Percentiles rank a stretch among this genome's conserved stretches.
Conservation (phyloP, 2,797 vertebrate species). For the Helicolenus hilgendorfi region DNA sequence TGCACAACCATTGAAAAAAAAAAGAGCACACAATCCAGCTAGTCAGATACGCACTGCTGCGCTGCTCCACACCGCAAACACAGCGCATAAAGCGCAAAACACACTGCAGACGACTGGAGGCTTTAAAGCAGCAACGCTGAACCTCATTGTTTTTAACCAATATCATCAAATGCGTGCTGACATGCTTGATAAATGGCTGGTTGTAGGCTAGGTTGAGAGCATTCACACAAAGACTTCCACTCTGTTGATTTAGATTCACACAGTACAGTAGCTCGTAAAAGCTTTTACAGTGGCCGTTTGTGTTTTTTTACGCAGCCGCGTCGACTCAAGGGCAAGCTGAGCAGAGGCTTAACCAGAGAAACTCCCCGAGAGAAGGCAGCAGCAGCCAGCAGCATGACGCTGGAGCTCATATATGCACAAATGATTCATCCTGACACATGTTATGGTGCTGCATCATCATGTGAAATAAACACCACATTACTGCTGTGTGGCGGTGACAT, state of each 20-base stretch:
- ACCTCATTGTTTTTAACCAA: background rate
- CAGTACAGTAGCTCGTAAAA: background rate
- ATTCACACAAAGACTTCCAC: background rate
- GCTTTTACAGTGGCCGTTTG: background rate
- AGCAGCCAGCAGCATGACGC: background rate
- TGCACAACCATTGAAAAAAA: background rate
- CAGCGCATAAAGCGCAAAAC: background rate
- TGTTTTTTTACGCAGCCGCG: conserved; percentile 23
- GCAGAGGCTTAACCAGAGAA: conserved; percentile 46
- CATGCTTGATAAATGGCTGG: background rate
- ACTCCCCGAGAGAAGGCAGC: background rate
- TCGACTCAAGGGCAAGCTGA: conserved; percentile 78
- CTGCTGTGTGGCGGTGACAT: conserved; percentile 53
- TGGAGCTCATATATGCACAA: background rate
- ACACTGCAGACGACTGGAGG: background rate
- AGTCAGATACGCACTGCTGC: background rate
- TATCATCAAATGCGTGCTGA: background rate
- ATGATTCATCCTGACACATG: background rate
- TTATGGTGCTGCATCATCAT: background rate
- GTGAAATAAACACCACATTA: background rate
- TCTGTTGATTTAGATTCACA: background rate
- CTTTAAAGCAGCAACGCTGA: background rate
- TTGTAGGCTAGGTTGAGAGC: background rate
- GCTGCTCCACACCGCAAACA: background rate
- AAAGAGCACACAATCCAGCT: background rate